Evolutionary conservation across 2,113 vertebrate genomes (phyloP).

Genomic region (Pagrus major): DNA sequence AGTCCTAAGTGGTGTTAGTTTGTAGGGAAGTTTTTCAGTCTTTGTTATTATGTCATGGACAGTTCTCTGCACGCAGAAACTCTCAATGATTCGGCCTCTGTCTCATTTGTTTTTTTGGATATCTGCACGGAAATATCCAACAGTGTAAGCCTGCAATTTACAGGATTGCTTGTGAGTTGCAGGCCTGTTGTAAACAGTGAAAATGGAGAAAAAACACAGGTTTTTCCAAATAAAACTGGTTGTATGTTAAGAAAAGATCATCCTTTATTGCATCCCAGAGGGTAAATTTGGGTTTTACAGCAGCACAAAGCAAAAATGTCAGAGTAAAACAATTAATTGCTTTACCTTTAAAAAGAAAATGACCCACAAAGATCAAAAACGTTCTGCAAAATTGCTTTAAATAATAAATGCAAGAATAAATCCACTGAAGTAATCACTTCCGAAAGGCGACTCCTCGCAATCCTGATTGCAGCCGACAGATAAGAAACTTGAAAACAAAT

Average conservation of each 20-base stretch:
- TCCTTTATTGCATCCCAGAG: no score
- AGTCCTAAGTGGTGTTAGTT: not conserved
- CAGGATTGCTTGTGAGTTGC: not conserved
- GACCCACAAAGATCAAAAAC: not conserved
- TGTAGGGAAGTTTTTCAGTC: not conserved
- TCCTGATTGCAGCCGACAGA: slow-evolving; percentile 21
- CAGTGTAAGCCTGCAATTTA: no score
- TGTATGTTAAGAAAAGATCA: no score
- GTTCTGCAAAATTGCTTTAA: not conserved
- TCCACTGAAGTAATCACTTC: not conserved
- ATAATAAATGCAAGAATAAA: slow-evolving; percentile 16
- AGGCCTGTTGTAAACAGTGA: not conserved
- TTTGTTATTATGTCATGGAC: not conserved
- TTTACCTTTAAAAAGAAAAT: not conserved
- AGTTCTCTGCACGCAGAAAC: not conserved
- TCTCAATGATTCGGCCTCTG: not conserved
- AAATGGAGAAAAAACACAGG: not conserved
- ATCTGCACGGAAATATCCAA: not conserved
- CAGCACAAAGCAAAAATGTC: no score
- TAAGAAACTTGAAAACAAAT: slow-evolving; percentile 44
- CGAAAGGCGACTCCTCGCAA: not conserved
- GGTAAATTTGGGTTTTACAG: no score
- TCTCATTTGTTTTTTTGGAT: not conserved
- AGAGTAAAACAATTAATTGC: not conserved
- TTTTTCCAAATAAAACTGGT: no score